These are phyloP conservation scores for Xanthorhoe designata DNA, from an alignment of 2,888 invertebrate species.

Conservation along the genomic window DNA sequence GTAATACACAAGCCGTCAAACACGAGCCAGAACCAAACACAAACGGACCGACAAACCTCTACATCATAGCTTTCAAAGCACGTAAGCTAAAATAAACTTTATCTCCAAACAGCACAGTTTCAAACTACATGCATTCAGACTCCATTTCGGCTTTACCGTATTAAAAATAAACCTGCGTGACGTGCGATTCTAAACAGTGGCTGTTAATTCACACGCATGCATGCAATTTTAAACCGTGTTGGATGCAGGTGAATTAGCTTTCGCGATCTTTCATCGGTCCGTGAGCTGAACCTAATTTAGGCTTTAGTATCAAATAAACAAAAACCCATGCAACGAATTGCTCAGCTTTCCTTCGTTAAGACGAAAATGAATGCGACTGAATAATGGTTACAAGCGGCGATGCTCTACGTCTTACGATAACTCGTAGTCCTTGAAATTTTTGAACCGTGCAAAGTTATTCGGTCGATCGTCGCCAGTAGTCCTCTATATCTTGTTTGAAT, in stretches of 20 bases:
- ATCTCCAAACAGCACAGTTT: conserved; percentile 17
- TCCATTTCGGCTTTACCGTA: conserved; percentile 9
- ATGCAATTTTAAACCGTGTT: conserved; percentile 27
- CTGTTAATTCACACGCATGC: conserved; percentile 12
- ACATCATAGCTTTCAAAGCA: conserved; percentile 11
- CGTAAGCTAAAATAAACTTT: conserved; percentile 26
- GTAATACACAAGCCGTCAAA: conserved; percentile 20
- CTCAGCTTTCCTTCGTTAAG: conserved; percentile 12
- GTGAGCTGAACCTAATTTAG: conserved; percentile 9
- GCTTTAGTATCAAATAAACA: conserved; percentile 17
- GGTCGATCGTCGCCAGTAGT: conserved; percentile 39
- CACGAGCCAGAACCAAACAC: too few species aligned
- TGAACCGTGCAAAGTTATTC: conserved; percentile 50
- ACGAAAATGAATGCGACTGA: conserved; percentile 30
- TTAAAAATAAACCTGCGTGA: conserved; percentile 26
- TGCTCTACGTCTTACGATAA: conserved; percentile 34
- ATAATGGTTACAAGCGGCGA: conserved; percentile 38
- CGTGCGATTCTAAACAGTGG: conserved; percentile 27
- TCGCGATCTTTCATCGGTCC: conserved; percentile 14
- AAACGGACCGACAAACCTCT: conserved; percentile 22
- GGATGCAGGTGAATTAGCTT: conserved; percentile 12
- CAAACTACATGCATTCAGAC: conserved; percentile 25
- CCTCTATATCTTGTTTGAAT: conserved; percentile 32
- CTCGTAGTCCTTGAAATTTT: conserved; percentile 65
- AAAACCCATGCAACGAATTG: conserved; percentile 27